Percentiles rank a stretch among this genome's conserved stretches.
These are phyloP conservation scores for Coboldia fuscipes DNA, from an alignment of 1,140 invertebrate genomes.

Conservation along the genomic window DNA sequence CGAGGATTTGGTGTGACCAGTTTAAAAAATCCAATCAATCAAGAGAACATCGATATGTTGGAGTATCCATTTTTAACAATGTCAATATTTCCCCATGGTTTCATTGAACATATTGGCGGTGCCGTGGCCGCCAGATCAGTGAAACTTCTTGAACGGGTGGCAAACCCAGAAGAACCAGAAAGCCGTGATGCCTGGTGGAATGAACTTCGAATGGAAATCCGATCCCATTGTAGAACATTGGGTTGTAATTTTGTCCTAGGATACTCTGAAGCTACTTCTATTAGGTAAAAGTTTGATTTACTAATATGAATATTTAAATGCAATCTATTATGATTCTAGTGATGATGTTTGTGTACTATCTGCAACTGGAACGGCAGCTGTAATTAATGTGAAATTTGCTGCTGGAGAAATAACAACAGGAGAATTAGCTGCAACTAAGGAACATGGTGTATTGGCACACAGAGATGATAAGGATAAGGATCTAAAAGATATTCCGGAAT, in stretches of 20 bases:
- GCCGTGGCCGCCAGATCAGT: conserved; percentile 68
- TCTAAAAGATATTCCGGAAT: neutral
- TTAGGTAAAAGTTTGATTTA: conserved; percentile 38
- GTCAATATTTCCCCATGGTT: conserved; percentile 68
- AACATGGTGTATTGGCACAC: neutral
- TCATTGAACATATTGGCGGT: conserved; percentile 71
- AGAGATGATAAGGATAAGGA: neutral
- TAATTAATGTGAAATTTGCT: conserved; percentile 29
- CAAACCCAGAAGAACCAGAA: conserved; percentile 68
- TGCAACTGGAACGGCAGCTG: conserved; percentile 79
- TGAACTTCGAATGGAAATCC: conserved; percentile 80
- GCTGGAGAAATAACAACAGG: neutral
- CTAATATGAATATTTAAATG: conserved; percentile 3
- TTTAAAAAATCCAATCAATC: conserved; percentile 31
- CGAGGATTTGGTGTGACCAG: conserved; percentile 23
- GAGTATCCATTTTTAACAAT: conserved; percentile 95
- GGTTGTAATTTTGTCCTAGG: conserved; percentile 87
- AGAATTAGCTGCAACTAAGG: neutral
- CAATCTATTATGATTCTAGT: conserved; percentile 31
- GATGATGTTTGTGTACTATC: conserved; percentile 90
- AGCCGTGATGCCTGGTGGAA: conserved; percentile 89
- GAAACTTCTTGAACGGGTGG: conserved; percentile 65
- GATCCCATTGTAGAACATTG: conserved; percentile 73
- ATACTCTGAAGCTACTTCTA: conserved; percentile 73
- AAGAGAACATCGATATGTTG: conserved; percentile 54